Conservation (phyloP, 2,888 invertebrate species). For the Octonoba sinensis region DNA sequence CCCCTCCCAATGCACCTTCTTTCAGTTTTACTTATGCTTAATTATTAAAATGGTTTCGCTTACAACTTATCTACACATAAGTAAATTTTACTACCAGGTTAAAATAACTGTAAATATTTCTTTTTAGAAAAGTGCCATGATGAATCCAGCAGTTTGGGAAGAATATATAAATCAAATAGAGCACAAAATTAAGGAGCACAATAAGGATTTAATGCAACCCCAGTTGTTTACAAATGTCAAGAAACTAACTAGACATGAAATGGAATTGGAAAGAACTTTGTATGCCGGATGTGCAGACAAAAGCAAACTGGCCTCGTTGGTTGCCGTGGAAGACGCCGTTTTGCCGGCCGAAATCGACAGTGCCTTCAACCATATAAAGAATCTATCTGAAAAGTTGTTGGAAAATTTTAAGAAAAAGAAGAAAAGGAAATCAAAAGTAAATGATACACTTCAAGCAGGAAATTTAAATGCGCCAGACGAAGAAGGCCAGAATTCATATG, state of each 20-base stretch:
- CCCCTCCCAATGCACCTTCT: too few relatives aligned
- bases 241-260: constrained; percentile 57
- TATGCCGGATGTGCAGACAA: constrained; percentile 53
- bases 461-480: too few relatives aligned
- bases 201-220: constrained; percentile 28
- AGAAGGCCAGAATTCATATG: not conserved
- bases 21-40: too few relatives aligned
- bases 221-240: constrained; percentile 34
- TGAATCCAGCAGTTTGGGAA: constrained; percentile 34
- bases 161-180: constrained; percentile 33
- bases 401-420: constrained; percentile 17
- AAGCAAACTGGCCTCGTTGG: constrained; percentile 33
- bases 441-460: too few relatives aligned
- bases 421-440: not conserved
- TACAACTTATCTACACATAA: too few relatives aligned
- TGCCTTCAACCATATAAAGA: constrained; percentile 37
- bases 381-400: constrained; percentile 35
- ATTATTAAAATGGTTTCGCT: too few relatives aligned
- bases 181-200: constrained; percentile 32
- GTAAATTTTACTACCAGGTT: too few relatives aligned
- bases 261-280: constrained; percentile 57
- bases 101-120: not conserved
- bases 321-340: not conserved
- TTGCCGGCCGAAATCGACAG: not conserved
- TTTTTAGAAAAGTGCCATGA: constrained; percentile 10